Evolutionary conservation across 37 sponge, comb jelly and placozoan species (phyloP).

Genomic region (Crambe crambe): DNA sequence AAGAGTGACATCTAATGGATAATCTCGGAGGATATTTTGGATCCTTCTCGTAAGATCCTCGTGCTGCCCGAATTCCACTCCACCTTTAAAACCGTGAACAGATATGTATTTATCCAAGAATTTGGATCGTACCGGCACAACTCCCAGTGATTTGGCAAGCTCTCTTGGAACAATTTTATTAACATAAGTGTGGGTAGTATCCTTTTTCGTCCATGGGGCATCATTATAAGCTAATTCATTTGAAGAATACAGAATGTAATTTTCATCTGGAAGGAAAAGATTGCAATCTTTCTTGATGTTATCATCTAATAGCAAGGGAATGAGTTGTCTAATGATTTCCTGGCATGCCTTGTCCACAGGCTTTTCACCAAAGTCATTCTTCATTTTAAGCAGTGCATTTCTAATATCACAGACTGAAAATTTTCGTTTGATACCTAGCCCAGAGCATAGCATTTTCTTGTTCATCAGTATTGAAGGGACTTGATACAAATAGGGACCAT

Average conservation of each 20-base stretch:
- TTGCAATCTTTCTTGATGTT: not conserved
- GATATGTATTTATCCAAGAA: conserved; percentile 19
- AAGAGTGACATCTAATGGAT: conserved; percentile 59
- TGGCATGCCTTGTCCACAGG: conserved; percentile 12
- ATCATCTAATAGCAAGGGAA: conserved; percentile 8
- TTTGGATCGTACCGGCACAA: conserved; percentile 31
- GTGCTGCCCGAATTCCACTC: too few species aligned
- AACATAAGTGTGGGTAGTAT: conserved; percentile 7
- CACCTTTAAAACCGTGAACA: conserved; percentile 61
- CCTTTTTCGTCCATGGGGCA: conserved; percentile 27
- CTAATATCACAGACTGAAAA: conserved; percentile 35
- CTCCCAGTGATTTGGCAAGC: conserved; percentile 29
- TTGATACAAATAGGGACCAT: conserved; percentile 53
- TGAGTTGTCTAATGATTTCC: not conserved
- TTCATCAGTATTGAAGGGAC: conserved; percentile 26
- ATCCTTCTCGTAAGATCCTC: too few species aligned
- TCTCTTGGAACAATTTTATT: conserved; percentile 15
- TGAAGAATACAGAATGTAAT: conserved; percentile 17
- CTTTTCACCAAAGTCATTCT: not conserved
- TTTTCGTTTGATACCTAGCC: conserved; percentile 18
- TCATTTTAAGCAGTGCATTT: conserved; percentile 51
- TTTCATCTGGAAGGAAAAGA: conserved; percentile 43
- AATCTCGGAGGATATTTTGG: conserved; percentile 67
- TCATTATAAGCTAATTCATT: conserved; percentile 45
- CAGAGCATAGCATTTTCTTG: conserved; percentile 4